These are phyloP conservation scores for Gryon sp. DNA, from an alignment of 1,140 invertebrate species.

Conservation along the genomic window DNA sequence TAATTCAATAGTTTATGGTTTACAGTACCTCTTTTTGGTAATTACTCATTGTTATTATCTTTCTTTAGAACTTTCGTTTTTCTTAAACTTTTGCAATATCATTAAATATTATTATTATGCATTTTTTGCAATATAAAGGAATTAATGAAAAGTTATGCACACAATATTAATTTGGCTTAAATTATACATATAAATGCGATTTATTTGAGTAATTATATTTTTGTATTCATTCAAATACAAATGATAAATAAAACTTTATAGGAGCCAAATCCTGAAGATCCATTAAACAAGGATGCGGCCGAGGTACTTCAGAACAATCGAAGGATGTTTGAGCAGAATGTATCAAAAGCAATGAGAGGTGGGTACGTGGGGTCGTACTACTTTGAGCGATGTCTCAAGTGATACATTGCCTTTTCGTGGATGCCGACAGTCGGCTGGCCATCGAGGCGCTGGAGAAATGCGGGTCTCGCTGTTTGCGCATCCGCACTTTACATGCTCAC, in stretches of 20 bases:
- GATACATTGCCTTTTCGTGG: slow-evolving; percentile 79
- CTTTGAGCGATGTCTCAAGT: slow-evolving; percentile 98
- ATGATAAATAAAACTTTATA: too few species aligned
- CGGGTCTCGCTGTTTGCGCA: slow-evolving; percentile 63
- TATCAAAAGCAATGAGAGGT: slow-evolving; percentile 96
- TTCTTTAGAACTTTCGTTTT: not conserved
- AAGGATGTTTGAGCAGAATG: slow-evolving; percentile 97
- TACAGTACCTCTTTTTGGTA: slow-evolving; percentile 98
- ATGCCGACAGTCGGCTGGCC: slow-evolving; percentile 45
- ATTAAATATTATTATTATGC: too few species aligned
- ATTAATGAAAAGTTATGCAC: too few species aligned
- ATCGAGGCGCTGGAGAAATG: slow-evolving; percentile 61
- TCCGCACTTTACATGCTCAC: slow-evolving; percentile 72
- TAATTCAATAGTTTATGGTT: slow-evolving; percentile 98
- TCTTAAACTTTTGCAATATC: too few species aligned
- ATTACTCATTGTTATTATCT: slow-evolving; percentile 50
- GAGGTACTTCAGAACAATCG: slow-evolving; percentile 97
- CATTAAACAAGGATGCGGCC: slow-evolving; percentile 99
- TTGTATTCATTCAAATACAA: too few species aligned
- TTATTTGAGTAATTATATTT: too few species aligned
- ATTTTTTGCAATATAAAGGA: too few species aligned
- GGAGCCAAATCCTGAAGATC: slow-evolving; percentile 99
- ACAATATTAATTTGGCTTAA: too few species aligned
- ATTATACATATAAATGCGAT: too few species aligned
- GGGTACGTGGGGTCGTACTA: slow-evolving; percentile 95